These are phyloP conservation scores for Pelvicachromis taeniatus DNA, from an alignment of 2,113 vertebrate genomes.

Conservation along the genomic window DNA sequence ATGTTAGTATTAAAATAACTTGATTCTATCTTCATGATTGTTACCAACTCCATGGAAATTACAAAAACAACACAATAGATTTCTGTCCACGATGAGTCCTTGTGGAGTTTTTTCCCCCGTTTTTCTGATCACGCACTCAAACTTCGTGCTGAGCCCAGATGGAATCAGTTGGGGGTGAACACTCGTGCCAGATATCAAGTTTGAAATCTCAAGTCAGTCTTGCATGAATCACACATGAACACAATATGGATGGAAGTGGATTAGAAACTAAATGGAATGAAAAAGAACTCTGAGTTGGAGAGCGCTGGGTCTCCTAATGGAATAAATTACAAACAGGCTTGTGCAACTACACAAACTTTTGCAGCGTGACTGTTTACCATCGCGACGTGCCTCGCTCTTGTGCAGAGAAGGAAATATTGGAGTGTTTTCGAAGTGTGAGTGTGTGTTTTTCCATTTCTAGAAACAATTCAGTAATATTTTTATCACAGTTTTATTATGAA, in stretches of 20 bases:
- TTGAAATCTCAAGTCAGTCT: slow-evolving; percentile 26
- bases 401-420: not conserved
- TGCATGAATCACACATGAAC: slow-evolving; percentile 51
- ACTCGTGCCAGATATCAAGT: slow-evolving; percentile 49
- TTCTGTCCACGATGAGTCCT: not conserved
- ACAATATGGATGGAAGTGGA: slow-evolving; percentile 37
- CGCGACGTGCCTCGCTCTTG: not conserved
- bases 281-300: not conserved
- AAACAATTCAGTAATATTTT: not conserved
- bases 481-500: not conserved
- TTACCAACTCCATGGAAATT: not conserved
- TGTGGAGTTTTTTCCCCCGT: not conserved
- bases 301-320: not conserved
- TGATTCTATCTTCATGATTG: not conserved
- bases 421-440: not conserved
- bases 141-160: slow-evolving; percentile 59
- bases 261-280: not conserved
- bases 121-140: slow-evolving; percentile 19
- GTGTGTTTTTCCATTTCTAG: not conserved
- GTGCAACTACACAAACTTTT: not conserved
- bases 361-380: not conserved
- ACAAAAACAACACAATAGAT: not conserved
- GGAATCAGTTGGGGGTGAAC: slow-evolving; percentile 52
- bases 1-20: not conserved
- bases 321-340: slow-evolving; percentile 2